Evolutionary conservation across 2,113 vertebrate genomes (phyloP), one percentile per base, ranked within the genome.

Genomic region (Boulengeromyrus knoepffleri): DNA sequence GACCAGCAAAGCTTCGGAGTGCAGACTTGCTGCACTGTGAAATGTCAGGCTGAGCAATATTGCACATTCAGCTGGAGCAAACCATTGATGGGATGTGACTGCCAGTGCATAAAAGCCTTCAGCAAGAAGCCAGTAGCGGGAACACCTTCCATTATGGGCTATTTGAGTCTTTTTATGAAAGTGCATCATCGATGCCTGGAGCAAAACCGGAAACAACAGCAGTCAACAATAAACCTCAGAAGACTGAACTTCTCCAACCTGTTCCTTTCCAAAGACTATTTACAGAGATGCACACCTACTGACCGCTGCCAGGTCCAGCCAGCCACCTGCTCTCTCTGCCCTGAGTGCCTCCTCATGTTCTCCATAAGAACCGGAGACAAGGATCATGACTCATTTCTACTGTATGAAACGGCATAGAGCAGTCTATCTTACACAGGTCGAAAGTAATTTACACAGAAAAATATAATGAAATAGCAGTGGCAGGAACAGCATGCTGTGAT

Each of bases 401-500:
- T 42, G 36, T 42, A 42, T 80, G 36, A 42, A 19, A 80, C 2
- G 36, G 5, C 31, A 80, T 7, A 80, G 74, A 80, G 42, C 6
- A 77, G 36, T 77, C 66, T 74, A 77, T 36, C 39, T 80, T 80
- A 42, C 74, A 42, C 74, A 42, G 36, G 36, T 80, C 15, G 36
- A 19, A 80, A 17, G 74, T 80, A 80, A 80, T 80, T 80, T 80
- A 42, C 74, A 31, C 17, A 87, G 89, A 90, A 62, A 80, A 87
- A n/a, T 88, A 31, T 88, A 89, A 91, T 89, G 50, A 66, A 88
- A 85, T 62, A 46, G 27, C 6, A 21, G 52, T 66, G 89, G 85
- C 13, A 88, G 89, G 15, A 53, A 53, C 7, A 53, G 15, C 47
- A 36, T 36, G 47, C 47, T 49, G 49, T n/a, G 86, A 85, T 88